Evolutionary conservation across 1,140 invertebrate genomes (phyloP).

Genomic region (Battus philenor): DNA sequence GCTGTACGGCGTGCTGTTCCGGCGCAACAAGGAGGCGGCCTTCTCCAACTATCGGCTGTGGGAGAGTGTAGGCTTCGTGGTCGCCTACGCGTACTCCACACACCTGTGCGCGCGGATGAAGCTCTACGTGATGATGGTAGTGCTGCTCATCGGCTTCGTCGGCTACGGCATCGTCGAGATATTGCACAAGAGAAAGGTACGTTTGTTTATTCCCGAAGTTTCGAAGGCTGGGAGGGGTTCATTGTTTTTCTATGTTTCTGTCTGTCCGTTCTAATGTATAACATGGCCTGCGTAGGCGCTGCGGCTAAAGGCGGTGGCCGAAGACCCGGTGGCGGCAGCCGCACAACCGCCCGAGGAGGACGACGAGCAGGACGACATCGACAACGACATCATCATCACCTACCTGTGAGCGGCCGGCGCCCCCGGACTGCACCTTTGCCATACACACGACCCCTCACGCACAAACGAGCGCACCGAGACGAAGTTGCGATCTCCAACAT

Average conservation of each 20-base stretch:
- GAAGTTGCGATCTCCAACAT: conserved; percentile 44
- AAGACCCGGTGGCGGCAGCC: conserved; percentile 79
- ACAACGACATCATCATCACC: conserved; percentile 90
- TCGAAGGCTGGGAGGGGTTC: too few relatives aligned
- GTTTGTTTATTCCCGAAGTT: too few relatives aligned
- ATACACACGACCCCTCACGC: conserved; percentile 43
- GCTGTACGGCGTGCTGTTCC: conserved; percentile 93
- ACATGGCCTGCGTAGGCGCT: conserved; percentile 41
- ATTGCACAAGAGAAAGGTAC: conserved; percentile 85
- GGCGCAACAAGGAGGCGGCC: conserved; percentile 94
- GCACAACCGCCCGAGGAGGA: conserved; percentile 81
- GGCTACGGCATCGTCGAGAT: conserved; percentile 91
- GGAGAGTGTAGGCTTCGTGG: conserved; percentile 94
- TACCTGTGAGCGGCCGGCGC: conserved; percentile 79
- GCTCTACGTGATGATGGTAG: conserved; percentile 90
- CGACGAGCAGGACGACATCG: conserved; percentile 89
- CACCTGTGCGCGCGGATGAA: conserved; percentile 93
- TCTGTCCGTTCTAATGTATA: too few relatives aligned
- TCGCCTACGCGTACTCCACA: conserved; percentile 93
- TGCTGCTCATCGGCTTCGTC: conserved; percentile 85
- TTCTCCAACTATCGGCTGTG: conserved; percentile 97
- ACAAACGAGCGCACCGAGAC: conserved; percentile 38
- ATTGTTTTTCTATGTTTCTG: too few relatives aligned
- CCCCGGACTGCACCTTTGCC: conserved; percentile 31
- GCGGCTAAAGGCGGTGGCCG: conserved; percentile 79